A percentile compares a stretch with the other conserved stretches of the same genome.
phyloP scores from a whole-genome alignment of 2,888 invertebrate genomes.

The Tillus elongatus region DNA sequence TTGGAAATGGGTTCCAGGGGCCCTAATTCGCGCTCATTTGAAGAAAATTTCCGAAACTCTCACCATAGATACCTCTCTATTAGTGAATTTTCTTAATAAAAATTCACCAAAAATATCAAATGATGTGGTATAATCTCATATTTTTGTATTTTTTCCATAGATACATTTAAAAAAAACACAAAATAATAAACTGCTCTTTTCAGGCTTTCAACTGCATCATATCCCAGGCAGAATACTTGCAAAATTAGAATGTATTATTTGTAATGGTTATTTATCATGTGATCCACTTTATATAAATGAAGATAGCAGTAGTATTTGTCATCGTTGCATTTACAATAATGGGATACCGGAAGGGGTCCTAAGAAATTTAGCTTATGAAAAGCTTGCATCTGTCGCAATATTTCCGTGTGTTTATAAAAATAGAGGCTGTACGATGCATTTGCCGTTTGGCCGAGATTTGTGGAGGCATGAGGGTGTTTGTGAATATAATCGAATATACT shows the following conservation, averaged over 20 bases:
- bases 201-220: no score
- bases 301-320: neutral
- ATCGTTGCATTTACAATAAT: conserved; percentile 3
- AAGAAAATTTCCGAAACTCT: no score
- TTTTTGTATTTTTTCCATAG: no score
- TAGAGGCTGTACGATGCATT: neutral
- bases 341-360: neutral
- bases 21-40: no score
- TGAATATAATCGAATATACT: neutral
- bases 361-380: neutral
- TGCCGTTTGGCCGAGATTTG: conserved; percentile 1
- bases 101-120: no score
- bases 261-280: neutral
- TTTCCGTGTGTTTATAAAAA: conserved; percentile 2
- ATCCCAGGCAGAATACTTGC: neutral
- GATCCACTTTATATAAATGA: neutral
- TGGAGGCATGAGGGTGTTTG: conserved; percentile 1
- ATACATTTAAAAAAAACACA: no score
- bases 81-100: no score
- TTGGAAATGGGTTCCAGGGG: no score
- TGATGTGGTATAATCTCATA: no score
- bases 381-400: neutral
- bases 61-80: no score
- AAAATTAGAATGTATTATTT: neutral
- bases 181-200: no score